phyloP scores from a whole-genome alignment of 2,888 invertebrate species.

The Agrochola lychnidis region DNA sequence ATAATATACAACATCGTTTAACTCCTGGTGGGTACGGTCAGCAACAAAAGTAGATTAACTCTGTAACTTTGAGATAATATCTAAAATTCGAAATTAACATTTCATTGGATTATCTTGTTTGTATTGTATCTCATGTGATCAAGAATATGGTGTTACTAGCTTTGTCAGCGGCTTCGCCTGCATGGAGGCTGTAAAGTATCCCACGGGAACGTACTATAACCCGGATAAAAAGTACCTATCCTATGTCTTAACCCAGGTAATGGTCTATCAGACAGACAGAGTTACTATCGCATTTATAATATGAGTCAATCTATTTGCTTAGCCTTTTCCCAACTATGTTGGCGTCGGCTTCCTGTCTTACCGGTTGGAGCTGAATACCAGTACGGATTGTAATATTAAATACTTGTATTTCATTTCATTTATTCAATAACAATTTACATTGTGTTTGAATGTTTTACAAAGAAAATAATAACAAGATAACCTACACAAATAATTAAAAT shows the following conservation, averaged over 20 bases:
- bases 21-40: neutral
- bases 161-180: no score
- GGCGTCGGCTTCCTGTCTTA: neutral
- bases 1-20: slow-evolving; percentile 20
- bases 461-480: no score
- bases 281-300: neutral
- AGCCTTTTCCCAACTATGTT: neutral
- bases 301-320: neutral
- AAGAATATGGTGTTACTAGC: no score
- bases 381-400: neutral
- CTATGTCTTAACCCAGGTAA: neutral
- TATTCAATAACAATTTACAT: no score
- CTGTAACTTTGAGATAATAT: neutral
- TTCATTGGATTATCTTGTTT: no score
- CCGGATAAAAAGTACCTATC: no score
- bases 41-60: neutral
- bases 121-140: neutral
- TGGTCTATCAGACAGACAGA: neutral
- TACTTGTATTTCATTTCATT: neutral
- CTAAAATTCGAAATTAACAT: neutral
- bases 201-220: neutral
- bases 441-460: no score
- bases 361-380: neutral
- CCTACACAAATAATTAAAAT: no score
- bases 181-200: neutral